phyloP scores from a whole-genome alignment of 2,888 invertebrate genomes.

The Digitonthophagus gazella region DNA sequence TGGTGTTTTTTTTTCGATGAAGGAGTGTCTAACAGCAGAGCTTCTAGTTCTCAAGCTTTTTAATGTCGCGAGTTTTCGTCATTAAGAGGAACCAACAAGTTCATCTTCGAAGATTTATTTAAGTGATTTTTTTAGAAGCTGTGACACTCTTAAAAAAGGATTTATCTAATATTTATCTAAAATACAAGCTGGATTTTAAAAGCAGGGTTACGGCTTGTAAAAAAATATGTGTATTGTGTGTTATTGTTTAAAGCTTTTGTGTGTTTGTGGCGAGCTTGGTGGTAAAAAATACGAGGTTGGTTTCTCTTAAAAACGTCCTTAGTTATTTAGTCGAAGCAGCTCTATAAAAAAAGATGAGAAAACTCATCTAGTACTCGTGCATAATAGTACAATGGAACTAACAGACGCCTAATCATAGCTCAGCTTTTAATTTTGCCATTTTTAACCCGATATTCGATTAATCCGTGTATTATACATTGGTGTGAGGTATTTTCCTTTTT shows the following conservation, averaged over 20 bases:
- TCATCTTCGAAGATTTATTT: slow-evolving; percentile 1
- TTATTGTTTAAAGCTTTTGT: slow-evolving; percentile 20
- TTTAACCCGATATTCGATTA: slow-evolving; percentile 42
- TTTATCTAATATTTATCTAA: too few species aligned
- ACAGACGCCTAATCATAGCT: slow-evolving; percentile 53
- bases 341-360: slow-evolving; percentile 40
- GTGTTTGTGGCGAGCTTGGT: slow-evolving; percentile 16
- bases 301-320: not conserved
- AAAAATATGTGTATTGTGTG: slow-evolving; percentile 15
- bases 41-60: slow-evolving; percentile 36
- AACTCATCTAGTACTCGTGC: slow-evolving; percentile 53
- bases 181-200: too few species aligned
- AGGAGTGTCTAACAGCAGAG: slow-evolving; percentile 29
- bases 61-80: slow-evolving; percentile 28
- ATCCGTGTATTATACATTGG: slow-evolving; percentile 48
- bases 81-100: slow-evolving; percentile 30
- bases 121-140: too few species aligned
- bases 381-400: slow-evolving; percentile 51
- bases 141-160: too few species aligned
- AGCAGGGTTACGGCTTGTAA: too few species aligned
- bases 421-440: slow-evolving; percentile 53
- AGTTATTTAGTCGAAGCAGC: slow-evolving; percentile 27
- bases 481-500: slow-evolving; percentile 42
- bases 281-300: slow-evolving; percentile 25
- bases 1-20: slow-evolving; percentile 15